Evolutionary conservation across 2,888 invertebrate species (phyloP), one percentile per base, ranked within the genome.

Genomic region (Sclerodermus sp.): DNA sequence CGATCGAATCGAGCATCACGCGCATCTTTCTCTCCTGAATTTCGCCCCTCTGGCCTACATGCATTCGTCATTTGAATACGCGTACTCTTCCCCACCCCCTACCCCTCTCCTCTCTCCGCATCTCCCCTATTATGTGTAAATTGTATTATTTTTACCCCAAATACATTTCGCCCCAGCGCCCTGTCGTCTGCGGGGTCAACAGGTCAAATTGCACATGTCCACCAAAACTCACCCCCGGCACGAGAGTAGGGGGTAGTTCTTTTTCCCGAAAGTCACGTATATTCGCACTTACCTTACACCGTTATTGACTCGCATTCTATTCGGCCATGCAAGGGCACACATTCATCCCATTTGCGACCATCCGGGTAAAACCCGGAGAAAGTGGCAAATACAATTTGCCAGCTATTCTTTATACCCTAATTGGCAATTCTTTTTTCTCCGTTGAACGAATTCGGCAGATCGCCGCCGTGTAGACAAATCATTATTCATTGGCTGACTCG

Each of bases 91-190:
- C 67, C 55, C 59, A 55, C 8, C 23, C 12, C 52, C 51, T 51
- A 51, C 51, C 50, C 57, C 51, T 50, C 64, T 65, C n/a, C n/a
- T n/a, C n/a, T n/a, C n/a, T n/a, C n/a, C n/a, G n/a, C n/a, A n/a
- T n/a, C n/a, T n/a, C 64, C 70, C 71, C 73, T 68, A 75, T 77
- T 77, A 77, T 76, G 67, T 67, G 73, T 70, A 78, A 78, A 78
- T 78, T 76, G 77, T 76, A 77, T 77, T 77, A 77, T 77, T 77
- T 77, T 77, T 77, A 72, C 76, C 77, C 77, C 77, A 77, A 77
- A 77, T 77, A 66, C 72, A 71, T 73, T 67, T 70, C 62, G 66
- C 58, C 69, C 69, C 65, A 51, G 57, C 4, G 58, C 62, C 61
- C 57, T 59, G 55, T 51, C 57, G 47, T 53, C 55, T 51, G 43